Evolutionary conservation across 2,113 vertebrate genomes (phyloP), one percentile per base, ranked within the genome.

Genomic region (Sceloporus tristichus): DNA sequence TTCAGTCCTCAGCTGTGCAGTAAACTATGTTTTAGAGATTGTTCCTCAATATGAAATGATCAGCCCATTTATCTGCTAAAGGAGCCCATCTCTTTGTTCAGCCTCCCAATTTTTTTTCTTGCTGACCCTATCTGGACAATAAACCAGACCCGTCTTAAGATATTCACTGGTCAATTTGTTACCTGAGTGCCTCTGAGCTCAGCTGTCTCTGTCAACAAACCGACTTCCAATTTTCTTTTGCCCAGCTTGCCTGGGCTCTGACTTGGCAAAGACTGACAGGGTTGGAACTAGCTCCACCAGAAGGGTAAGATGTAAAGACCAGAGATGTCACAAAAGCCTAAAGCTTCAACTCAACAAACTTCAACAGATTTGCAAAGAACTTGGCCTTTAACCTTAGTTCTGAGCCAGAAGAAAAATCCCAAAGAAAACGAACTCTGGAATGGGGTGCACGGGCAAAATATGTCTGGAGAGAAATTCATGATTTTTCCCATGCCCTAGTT

Each of bases 11-110:
- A 98, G 97, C 98, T 97, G 97, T 83, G 95, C 98, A 98, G 97
- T 98, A 98, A 98, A 98, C 97, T 98, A 98, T 98, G 97, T 98
- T 98, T 98, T 98, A 98, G 98, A 97, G 97, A 98, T 98, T 98
- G 98, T 98, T 98, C 98, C 98, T 98, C 98, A 98, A 98, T 98
- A 97, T 96, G 95, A 98, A 98, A 98, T 98, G 98, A 98, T 98
- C 98, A 98, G 98, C 98, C 98, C 98, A 98, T 98, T 98, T 98
- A 98, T 98, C 98, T 98, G 98, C 97, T 97, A 97, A 97, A 98
- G 96, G 97, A 97, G 97, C 97, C 98, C 98, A 98, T 98, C 98
- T 98, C 96, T 96, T 97, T 96, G 97, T 97, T 97, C 97, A 95
- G 97, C 97, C 97, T 97, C 97, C 97, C 97, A 97, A 98, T 98